Conservation (phyloP, 2,888 invertebrate genomes). For the Eulithis testata region DNA sequence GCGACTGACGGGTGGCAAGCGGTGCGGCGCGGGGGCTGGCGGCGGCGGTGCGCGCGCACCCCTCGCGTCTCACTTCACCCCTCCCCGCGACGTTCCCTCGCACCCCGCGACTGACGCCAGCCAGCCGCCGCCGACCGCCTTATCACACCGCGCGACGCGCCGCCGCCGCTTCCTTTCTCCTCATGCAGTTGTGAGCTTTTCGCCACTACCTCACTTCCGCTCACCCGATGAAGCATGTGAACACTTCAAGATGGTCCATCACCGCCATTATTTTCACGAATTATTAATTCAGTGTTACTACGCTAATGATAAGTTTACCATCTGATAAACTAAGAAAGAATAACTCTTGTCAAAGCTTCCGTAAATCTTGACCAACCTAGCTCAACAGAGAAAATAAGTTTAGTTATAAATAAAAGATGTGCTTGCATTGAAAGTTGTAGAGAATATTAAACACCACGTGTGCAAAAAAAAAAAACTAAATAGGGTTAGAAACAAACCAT, state of each 20-base stretch:
- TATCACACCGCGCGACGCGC: conserved; percentile 80
- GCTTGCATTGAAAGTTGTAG: neutral
- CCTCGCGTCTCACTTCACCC: conserved; percentile 55
- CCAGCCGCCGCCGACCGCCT: conserved; percentile 76
- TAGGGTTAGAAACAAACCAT: conserved; percentile 6
- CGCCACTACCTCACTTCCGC: conserved; percentile 83
- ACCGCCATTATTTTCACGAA: neutral
- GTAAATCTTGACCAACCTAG: neutral
- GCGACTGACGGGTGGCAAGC: conserved; percentile 82
- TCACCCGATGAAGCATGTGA: conserved; percentile 69
- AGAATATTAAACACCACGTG: conserved; percentile 6
- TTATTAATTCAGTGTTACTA: no score
- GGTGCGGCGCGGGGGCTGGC: conserved; percentile 77
- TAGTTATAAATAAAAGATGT: neutral
- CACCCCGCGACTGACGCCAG: conserved; percentile 70
- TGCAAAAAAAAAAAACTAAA: conserved; percentile 9
- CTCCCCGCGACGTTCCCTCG: conserved; percentile 49
- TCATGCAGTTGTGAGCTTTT: conserved; percentile 83
- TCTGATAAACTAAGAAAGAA: no score
- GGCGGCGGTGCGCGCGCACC: conserved; percentile 78
- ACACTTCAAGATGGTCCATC: conserved; percentile 66
- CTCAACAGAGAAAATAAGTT: neutral
- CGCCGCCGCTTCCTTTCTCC: conserved; percentile 82
- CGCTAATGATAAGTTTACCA: neutral
- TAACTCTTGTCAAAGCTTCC: neutral